Conservation (phyloP, 2,888 invertebrate genomes). For the Stenodema calcarata region DNA sequence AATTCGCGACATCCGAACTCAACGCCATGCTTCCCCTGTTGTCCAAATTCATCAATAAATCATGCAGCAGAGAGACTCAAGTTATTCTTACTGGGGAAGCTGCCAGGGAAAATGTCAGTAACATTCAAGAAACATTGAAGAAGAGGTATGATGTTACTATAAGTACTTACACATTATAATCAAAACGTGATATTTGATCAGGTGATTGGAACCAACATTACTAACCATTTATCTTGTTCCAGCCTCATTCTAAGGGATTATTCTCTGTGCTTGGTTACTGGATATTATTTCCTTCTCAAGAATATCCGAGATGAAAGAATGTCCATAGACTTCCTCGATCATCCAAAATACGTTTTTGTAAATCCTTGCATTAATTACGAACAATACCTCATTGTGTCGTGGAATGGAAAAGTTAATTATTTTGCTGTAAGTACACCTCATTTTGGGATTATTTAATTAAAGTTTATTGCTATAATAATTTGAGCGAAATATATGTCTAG, state of each 20-base stretch:
- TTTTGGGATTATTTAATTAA: too few relatives aligned
- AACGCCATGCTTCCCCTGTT: neutral
- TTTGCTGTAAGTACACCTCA: neutral
- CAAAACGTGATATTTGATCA: too few relatives aligned
- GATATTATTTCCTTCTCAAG: neutral
- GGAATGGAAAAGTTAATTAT: conserved; percentile 16
- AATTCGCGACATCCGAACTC: neutral
- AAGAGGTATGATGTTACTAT: neutral
- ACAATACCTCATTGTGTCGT: neutral
- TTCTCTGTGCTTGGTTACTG: neutral
- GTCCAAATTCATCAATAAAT: conserved; percentile 1
- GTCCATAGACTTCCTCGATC: neutral
- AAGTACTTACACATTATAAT: too few relatives aligned
- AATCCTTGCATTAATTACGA: neutral
- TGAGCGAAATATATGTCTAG: too few relatives aligned
- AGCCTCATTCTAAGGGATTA: conserved; percentile 17
- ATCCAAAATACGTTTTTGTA: conserved; percentile 8
- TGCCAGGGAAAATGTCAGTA: neutral
- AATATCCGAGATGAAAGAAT: conserved; percentile 7
- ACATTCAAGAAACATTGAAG: neutral
- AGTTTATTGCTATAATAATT: too few relatives aligned
- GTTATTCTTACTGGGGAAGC: neutral
- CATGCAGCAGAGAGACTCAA: neutral
- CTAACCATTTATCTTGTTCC: neutral
- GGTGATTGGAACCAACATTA: too few relatives aligned